phyloP scores from a whole-genome alignment of 2,888 invertebrate genomes.

The Lapara coniferarum region DNA sequence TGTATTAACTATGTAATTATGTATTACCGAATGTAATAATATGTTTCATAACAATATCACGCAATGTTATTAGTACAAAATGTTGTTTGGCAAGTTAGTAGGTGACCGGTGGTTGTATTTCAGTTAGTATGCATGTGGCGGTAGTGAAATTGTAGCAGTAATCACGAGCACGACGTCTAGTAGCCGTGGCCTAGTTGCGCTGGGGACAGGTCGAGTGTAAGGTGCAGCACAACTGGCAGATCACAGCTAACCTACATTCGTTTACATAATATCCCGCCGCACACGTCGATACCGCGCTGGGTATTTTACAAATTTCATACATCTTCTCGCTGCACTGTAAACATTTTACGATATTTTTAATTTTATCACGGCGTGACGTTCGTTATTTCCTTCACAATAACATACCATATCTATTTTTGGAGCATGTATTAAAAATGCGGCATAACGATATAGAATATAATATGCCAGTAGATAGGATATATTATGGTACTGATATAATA shows the following conservation, averaged over 20 bases:
- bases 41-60: background rate
- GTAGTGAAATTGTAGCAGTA: slow-evolving; percentile 31
- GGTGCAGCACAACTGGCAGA: slow-evolving; percentile 35
- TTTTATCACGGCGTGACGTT: slow-evolving; percentile 5
- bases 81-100: no score
- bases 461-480: no score
- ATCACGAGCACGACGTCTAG: slow-evolving; percentile 50
- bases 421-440: background rate
- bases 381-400: background rate
- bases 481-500: background rate
- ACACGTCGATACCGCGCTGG: slow-evolving; percentile 24
- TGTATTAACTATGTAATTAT: background rate
- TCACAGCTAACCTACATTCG: slow-evolving; percentile 41
- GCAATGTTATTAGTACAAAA: background rate
- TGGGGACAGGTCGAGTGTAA: slow-evolving; percentile 40
- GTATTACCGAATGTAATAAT: no score
- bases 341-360: slow-evolving; percentile 1
- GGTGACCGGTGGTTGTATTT: background rate
- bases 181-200: slow-evolving; percentile 70
- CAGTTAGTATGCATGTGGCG: slow-evolving; percentile 3
- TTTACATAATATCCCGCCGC: slow-evolving; percentile 43
- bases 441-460: background rate
- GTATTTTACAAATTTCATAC: slow-evolving; percentile 20
- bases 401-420: background rate
- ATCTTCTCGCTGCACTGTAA: background rate